Evolutionary conservation across 2,113 vertebrate genomes (phyloP), one percentile per base, ranked within the genome.

Genomic region (Kryptolebias marmoratus): DNA sequence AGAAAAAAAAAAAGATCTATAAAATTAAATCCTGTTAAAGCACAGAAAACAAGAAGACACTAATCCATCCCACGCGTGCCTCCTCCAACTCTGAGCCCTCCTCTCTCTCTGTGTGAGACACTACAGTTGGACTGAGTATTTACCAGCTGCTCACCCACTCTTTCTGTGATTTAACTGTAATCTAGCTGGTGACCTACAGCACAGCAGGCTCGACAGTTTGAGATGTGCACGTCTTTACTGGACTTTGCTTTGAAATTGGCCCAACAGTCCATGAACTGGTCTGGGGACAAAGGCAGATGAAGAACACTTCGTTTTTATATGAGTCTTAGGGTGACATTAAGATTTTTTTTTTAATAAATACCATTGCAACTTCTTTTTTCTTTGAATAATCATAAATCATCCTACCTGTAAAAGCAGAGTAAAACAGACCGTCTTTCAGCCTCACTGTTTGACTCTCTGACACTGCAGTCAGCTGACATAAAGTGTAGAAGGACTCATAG

Each of bases 11-110:
- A 89, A 69, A 90, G 90, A 93, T 89, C 89, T 90, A 83, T 89
- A 88, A 91, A 92, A 93, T 92, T 88, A 86, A 93, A 93, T 93
- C 92, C 93, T 92, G 89, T 93, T 93, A 92, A 91, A 87, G 77
- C 69, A 76, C 79, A 87, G 84, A 88, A 91, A 93, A 91, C 87
- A 91, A 84, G 87, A 89, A 88, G 89, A 90, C 88, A 86, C 75
- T 89, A 84, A 92, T 89, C 89, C 89, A 73, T 85, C 88, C 90
- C 78, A 88, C 84, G 61, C 72, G 9, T 48, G 74, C 61, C 77
- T 83, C 78, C 79, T 85, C 88, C 85, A 90, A 77, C 85, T 79
- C 82, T 58, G 66, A 88, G 88, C 82, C 54, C 4, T 49, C 67
- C 70, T 79, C 53, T 68, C 70, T 79, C 62, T 64, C 61, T 81